Percentiles rank a stretch among this genome's conserved stretches.
These are phyloP conservation scores for Megaptera novaeangliae DNA, from an alignment of 2,113 vertebrate species.

Conservation along the genomic window DNA sequence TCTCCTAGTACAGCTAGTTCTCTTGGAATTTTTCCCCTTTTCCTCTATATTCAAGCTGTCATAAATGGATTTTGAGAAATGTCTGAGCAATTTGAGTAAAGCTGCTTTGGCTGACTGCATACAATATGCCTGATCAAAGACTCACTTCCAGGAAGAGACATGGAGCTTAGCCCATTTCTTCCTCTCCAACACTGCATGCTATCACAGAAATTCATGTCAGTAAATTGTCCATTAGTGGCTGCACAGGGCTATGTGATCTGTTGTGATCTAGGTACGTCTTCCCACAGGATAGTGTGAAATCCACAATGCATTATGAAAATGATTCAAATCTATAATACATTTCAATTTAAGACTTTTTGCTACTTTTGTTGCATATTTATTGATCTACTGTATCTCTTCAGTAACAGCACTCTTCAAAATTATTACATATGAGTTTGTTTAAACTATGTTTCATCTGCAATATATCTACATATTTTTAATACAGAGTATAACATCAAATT, in stretches of 20 bases:
- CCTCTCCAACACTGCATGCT: neutral
- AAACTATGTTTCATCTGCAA: conserved; percentile 13
- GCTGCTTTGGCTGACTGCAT: neutral
- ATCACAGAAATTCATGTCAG: neutral
- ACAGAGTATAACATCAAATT: conserved; percentile 44
- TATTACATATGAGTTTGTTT: neutral
- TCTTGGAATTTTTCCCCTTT: neutral
- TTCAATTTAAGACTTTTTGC: neutral
- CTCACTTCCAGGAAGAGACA: neutral
- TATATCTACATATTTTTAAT: conserved; percentile 63
- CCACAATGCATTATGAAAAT: neutral
- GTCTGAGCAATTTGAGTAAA: neutral
- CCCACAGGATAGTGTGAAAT: neutral
- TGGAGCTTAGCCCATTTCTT: neutral
- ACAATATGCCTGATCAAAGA: neutral
- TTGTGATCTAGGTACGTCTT: neutral
- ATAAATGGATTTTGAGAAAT: neutral
- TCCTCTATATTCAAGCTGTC: neutral
- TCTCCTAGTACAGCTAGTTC: neutral
- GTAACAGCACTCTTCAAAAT: neutral
- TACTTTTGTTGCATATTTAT: neutral
- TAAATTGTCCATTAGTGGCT: neutral
- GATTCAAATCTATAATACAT: neutral
- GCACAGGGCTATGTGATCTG: neutral
- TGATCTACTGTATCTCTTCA: neutral